Conservation (phyloP, 2,888 invertebrate genomes). For the Nemotelus nigrinus region DNA sequence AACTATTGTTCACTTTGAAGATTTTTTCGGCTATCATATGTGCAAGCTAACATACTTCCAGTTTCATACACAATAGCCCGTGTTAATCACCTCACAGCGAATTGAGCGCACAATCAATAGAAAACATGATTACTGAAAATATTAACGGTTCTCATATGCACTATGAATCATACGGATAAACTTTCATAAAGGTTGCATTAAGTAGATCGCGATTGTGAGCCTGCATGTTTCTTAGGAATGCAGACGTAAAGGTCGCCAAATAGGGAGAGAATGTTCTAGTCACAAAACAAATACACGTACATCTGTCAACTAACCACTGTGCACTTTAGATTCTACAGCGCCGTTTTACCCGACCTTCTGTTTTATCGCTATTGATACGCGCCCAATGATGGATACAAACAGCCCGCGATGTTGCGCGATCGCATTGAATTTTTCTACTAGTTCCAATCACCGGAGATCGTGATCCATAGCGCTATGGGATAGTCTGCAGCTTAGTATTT, state of each 20-base stretch:
- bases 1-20: conserved; percentile 32
- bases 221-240: not conserved
- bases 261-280: not conserved
- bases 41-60: conserved; percentile 31
- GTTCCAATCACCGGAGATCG: conserved; percentile 28
- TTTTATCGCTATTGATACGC: not conserved
- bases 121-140: conserved; percentile 18
- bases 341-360: too few relatives aligned
- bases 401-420: conserved; percentile 49
- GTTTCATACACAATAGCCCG: conserved; percentile 22
- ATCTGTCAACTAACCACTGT: too few relatives aligned
- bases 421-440: conserved; percentile 53
- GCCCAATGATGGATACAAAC: not conserved
- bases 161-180: not conserved
- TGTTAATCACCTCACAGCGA: conserved; percentile 32
- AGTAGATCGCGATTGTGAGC: too few relatives aligned
- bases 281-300: too few relatives aligned
- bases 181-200: too few relatives aligned
- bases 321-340: too few relatives aligned
- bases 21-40: conserved; percentile 33
- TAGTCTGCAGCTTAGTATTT: conserved; percentile 19
- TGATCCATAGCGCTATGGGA: conserved; percentile 17
- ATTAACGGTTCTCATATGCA: conserved; percentile 29
- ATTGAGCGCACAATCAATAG: conserved; percentile 36
- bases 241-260: not conserved